Percentiles rank a stretch among this genome's conserved stretches.
Conservation (phyloP, 2,797 vertebrate genomes). For the Sebastolobus alascanus region DNA sequence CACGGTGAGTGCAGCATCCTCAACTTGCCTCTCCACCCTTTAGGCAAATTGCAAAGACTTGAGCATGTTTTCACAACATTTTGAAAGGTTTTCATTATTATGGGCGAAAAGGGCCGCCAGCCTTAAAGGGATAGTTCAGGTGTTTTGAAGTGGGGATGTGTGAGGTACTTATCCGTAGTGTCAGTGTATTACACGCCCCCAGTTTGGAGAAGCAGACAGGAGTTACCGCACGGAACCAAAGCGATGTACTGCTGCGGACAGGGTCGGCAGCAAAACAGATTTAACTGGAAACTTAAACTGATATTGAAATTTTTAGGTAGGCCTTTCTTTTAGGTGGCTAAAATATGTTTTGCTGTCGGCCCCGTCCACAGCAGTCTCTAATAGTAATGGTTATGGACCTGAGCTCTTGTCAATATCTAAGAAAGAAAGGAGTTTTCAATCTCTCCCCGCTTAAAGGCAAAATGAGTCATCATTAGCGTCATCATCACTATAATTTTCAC, state of each 20-base stretch:
- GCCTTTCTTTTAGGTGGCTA: too few species aligned
- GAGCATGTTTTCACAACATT: background rate
- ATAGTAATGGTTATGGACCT: background rate
- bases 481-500: background rate
- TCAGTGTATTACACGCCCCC: too few species aligned
- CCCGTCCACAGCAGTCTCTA: background rate
- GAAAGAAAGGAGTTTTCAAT: background rate
- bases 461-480: background rate
- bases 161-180: too few species aligned
- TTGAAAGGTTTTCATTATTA: conserved; percentile 5
- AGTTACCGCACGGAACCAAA: too few species aligned
- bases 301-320: too few species aligned
- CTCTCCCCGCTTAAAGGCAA: background rate
- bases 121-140: background rate
- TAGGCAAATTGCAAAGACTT: background rate
- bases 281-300: too few species aligned
- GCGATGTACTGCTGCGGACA: too few species aligned
- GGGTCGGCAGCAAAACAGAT: too few species aligned
- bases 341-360: too few species aligned
- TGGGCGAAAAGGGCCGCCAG: background rate
- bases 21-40: background rate
- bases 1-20: background rate
- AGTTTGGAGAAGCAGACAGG: too few species aligned
- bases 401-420: background rate
- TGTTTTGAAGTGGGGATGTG: background rate